phyloP scores from a whole-genome alignment of 2,113 vertebrate genomes.

The Perognathus longimembris region DNA sequence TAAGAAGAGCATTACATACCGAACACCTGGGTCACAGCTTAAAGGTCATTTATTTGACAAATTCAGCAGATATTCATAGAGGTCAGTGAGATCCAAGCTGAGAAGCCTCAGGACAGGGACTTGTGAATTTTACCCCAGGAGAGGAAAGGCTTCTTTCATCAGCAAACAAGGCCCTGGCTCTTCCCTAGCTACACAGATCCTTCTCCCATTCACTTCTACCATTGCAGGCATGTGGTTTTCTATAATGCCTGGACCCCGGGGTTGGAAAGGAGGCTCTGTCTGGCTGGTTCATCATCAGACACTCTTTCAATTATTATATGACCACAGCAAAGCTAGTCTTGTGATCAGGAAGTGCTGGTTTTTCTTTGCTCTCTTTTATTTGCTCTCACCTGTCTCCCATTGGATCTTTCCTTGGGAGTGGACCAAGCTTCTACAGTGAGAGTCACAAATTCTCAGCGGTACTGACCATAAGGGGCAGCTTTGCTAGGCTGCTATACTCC shows the following conservation, averaged over 20 bases:
- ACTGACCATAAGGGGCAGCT: not conserved
- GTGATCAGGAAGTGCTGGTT: not conserved
- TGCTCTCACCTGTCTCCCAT: not conserved
- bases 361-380: not conserved
- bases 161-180: fast-evolving
- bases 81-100: not conserved
- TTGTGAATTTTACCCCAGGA: not conserved
- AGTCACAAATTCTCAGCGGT: not conserved
- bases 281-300: no score
- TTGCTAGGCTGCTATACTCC: fast-evolving
- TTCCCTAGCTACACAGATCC: fast-evolving
- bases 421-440: not conserved
- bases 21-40: conserved; percentile 20
- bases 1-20: not conserved
- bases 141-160: not conserved
- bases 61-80: conserved; percentile 49
- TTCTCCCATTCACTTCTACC: no score
- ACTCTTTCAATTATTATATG: not conserved
- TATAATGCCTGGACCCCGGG: fast-evolving
- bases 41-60: conserved; percentile 60
- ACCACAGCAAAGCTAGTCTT: not conserved
- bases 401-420: not conserved
- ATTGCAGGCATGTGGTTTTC: fast-evolving
- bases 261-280: not conserved
- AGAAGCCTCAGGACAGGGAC: not conserved